Evolutionary conservation across 2,113 vertebrate genomes (phyloP).

Genomic region (Perognathus longimembris): DNA sequence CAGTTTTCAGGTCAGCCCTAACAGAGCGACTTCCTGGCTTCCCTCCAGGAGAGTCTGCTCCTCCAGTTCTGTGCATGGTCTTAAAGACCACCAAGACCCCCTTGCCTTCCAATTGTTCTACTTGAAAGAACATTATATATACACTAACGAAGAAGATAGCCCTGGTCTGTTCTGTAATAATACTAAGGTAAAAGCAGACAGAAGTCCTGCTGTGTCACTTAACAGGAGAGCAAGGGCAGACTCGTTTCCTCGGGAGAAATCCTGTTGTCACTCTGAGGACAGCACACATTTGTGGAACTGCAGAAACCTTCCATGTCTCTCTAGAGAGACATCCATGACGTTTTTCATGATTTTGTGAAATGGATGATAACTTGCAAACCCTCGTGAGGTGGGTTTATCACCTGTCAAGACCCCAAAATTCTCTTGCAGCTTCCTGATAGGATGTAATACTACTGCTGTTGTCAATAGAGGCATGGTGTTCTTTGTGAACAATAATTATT

Average conservation of each 20-base stretch:
- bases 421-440: neutral
- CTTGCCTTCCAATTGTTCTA: neutral
- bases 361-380: neutral
- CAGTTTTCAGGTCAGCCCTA: too few relatives aligned
- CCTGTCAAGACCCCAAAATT: neutral
- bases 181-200: neutral
- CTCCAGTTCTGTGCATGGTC: neutral
- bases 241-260: neutral
- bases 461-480: neutral
- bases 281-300: neutral
- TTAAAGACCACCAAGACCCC: neutral
- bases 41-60: neutral
- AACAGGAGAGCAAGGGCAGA: neutral
- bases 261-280: neutral
- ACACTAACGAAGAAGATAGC: neutral
- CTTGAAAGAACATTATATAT: neutral
- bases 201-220: neutral
- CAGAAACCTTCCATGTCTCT: neutral
- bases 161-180: neutral
- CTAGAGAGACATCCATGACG: neutral
- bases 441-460: too few relatives aligned
- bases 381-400: neutral
- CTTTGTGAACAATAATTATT: neutral
- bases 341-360: neutral
- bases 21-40: too few relatives aligned